A percentile compares a stretch with the other conserved stretches of the same genome.
phyloP scores from a whole-genome alignment of 1,140 invertebrate genomes.

The Tetramorium simillimum region DNA sequence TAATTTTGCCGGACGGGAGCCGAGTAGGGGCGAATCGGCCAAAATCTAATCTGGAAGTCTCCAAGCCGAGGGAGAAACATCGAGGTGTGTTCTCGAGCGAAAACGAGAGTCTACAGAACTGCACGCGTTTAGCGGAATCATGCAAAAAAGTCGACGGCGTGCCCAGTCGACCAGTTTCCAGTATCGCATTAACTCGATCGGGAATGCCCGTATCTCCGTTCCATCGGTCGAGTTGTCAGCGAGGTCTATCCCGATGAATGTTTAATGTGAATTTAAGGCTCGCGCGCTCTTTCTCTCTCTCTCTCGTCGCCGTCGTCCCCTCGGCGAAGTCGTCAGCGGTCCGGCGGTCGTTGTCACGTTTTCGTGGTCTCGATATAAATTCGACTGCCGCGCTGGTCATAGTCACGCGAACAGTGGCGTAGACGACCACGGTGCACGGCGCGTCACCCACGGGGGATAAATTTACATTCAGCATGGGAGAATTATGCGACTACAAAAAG shows the following conservation, averaged over 20 bases:
- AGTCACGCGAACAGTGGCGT: constrained; percentile 70
- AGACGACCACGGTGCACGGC: constrained; percentile 24
- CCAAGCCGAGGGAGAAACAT: neutral
- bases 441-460: constrained; percentile 38
- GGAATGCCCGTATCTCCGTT: constrained; percentile 67
- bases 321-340: constrained; percentile 60
- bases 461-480: constrained; percentile 70
- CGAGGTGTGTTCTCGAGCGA: neutral
- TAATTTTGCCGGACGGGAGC: neutral
- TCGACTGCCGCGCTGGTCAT: constrained; percentile 62
- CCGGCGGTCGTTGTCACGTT: constrained; percentile 66
- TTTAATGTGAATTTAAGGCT: constrained; percentile 75
- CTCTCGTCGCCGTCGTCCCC: neutral
- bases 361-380: constrained; percentile 71
- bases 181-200: constrained; percentile 72
- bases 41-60: neutral
- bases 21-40: neutral
- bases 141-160: constrained; percentile 39
- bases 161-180: constrained; percentile 69
- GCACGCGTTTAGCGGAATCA: constrained; percentile 29
- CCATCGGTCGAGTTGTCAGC: constrained; percentile 67
- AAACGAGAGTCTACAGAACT: constrained; percentile 35
- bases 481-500: constrained; percentile 68
- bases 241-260: constrained; percentile 67
- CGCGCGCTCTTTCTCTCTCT: constrained; percentile 14